Percentiles rank a stretch among this genome's conserved stretches.
phyloP scores from a whole-genome alignment of 1,140 invertebrate species.

The Papilio polytes region DNA sequence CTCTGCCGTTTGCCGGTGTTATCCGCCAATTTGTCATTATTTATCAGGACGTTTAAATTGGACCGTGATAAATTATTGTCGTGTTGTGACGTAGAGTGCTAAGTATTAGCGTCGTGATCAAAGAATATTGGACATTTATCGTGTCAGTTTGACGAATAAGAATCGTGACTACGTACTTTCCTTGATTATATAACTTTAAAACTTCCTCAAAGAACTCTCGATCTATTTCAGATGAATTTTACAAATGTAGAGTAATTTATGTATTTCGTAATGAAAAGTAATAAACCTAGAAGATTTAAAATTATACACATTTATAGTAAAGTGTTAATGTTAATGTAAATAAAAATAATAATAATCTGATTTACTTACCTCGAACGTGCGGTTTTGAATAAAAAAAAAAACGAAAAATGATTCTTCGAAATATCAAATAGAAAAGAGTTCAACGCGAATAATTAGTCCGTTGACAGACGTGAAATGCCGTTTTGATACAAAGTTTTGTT shows the following conservation, averaged over 20 bases:
- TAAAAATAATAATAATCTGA: too few species aligned
- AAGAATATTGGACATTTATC: constrained; percentile 30
- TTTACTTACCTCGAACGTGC: too few species aligned
- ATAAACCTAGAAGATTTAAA: too few species aligned
- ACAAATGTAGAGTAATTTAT: too few species aligned
- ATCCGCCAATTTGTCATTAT: constrained; percentile 73
- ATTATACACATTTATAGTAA: too few species aligned
- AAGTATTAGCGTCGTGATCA: constrained; percentile 30
- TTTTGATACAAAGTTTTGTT: too few species aligned
- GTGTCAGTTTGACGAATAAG: background rate
- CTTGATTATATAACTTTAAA: constrained; percentile 17
- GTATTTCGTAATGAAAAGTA: too few species aligned
- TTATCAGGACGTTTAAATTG: constrained; percentile 69
- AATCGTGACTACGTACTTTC: constrained; percentile 28
- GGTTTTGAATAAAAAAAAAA: too few species aligned
- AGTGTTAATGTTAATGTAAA: too few species aligned
- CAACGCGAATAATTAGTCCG: background rate
- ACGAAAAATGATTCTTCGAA: background rate
- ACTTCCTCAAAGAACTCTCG: constrained; percentile 2
- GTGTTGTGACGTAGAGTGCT: constrained; percentile 45
- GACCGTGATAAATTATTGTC: constrained; percentile 60
- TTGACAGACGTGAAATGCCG: background rate
- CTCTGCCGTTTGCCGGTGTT: background rate
- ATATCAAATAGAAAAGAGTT: constrained; percentile 15
- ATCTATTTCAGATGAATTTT: background rate